Evolutionary conservation across 2,888 invertebrate genomes (phyloP).

Genomic region (Belgica antarctica): DNA sequence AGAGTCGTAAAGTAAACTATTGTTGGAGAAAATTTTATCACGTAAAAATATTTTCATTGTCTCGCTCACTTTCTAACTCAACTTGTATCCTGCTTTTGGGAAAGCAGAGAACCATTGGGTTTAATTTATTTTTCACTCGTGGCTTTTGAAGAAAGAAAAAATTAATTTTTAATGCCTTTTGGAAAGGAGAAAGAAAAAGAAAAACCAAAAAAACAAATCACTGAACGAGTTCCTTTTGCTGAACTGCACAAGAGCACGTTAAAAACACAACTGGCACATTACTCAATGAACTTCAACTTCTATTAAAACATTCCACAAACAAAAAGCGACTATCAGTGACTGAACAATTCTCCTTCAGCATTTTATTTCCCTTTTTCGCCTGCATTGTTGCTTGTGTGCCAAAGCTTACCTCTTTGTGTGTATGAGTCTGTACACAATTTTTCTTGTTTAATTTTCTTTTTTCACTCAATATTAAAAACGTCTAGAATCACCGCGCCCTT

Average conservation of each 20-base stretch:
- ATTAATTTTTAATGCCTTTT: background rate
- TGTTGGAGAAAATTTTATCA: background rate
- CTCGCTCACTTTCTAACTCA: no score
- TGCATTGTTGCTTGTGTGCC: conserved; percentile 42
- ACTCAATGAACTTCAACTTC: conserved; percentile 44
- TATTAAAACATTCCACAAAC: conserved; percentile 44
- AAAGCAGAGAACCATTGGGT: no score
- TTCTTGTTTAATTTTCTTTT: conserved; percentile 32
- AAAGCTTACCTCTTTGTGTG: conserved; percentile 22
- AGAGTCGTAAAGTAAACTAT: background rate
- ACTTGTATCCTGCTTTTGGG: no score
- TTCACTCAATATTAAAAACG: conserved; percentile 37
- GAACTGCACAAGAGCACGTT: conserved; percentile 43
- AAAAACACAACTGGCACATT: conserved; percentile 44
- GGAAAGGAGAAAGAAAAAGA: background rate
- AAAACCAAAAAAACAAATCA: background rate
- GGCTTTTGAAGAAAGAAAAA: conserved; percentile 5
- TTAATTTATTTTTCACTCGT: no score
- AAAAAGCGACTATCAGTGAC: conserved; percentile 40
- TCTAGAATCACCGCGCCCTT: conserved; percentile 44
- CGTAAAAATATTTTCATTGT: conserved; percentile 15
- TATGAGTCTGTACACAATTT: conserved; percentile 27
- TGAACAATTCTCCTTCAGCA: conserved; percentile 39
- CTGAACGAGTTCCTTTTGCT: conserved; percentile 18
- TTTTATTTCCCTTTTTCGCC: conserved; percentile 38